phyloP scores from a whole-genome alignment of 92 coral and sea anemone genomes.

The Hydrozoanthus gracilis region DNA sequence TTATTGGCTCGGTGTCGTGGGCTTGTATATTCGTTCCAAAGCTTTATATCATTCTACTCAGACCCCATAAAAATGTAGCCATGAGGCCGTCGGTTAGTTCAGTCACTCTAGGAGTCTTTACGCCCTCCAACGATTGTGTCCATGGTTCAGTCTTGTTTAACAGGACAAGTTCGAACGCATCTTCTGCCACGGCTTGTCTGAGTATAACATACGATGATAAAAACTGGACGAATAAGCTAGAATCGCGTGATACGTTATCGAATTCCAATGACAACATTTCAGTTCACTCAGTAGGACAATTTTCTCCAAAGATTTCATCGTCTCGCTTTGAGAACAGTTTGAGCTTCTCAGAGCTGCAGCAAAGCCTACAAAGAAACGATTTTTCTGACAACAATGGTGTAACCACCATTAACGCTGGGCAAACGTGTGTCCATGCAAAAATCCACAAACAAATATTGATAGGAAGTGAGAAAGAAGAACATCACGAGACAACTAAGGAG shows the following conservation, averaged over 20 bases:
- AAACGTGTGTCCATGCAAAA: not conserved
- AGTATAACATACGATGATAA: conserved; percentile 2
- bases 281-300: not conserved
- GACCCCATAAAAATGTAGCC: conserved; percentile 75
- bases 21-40: conserved; percentile 72
- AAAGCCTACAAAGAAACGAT: not conserved
- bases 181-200: conserved; percentile 6
- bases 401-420: not conserved
- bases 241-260: not conserved
- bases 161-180: conserved; percentile 21
- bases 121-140: conserved; percentile 28
- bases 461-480: not conserved
- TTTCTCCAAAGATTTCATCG: not conserved
- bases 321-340: conserved; percentile 15
- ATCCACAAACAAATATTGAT: not conserved
- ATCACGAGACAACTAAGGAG: not conserved
- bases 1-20: conserved; percentile 72
- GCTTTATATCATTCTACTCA: conserved; percentile 65
- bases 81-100: conserved; percentile 77
- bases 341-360: conserved; percentile 12
- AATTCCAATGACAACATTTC: conserved; percentile 2
- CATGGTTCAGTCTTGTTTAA: conserved; percentile 46
- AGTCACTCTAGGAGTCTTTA: conserved; percentile 63
- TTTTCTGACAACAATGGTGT: not conserved
- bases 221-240: not conserved